Base-by-base conservation (phyloP, 2,113 vertebrate genomes). In the Rhombomys opimus region DNA sequence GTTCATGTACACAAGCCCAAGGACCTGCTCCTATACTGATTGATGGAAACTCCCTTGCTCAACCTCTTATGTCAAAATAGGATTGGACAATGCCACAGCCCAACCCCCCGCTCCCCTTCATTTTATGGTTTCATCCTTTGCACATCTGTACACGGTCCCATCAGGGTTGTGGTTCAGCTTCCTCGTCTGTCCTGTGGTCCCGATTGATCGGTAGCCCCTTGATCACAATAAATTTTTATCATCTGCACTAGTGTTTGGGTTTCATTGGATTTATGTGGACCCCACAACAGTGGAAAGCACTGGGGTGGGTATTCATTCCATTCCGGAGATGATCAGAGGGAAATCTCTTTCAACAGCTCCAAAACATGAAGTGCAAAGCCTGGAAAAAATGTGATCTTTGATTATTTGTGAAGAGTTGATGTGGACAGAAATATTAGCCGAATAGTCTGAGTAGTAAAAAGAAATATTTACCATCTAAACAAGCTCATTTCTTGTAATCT, bases 401-500 rank as follows among this genome's bases (percentile, higher is more conserved):
- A 77, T 41, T 61, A n/a, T 68, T 77, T 93, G 27, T 92, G 73
- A 96, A 97, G 94, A 94, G 63, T 70, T 65, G 20, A 41, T 50
- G 15, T 35, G 54, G 65, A 81, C 84, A 92, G 23, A 97, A 73
- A 93, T 95, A 86, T 86, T 77, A 41, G 50, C 65, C 63, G 72
- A 90, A 94, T 94, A 96, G 54, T 93, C 72, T 38, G 73, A 91
- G 23, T 25, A 61, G 22, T 82, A 38, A 61, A 59, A 82, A n/a
- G 52, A n/a, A 11, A 30, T 46, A 6, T 46, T 93, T 95, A 82
- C 92, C 73, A 90, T 41, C 89, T 32, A 87, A 92, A 93, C 8
- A 50, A 94, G 84, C 93, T 82, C 85, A 95, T 59, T 95, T 97
- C 96, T 86, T 90, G 93, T 65, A 96, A 86, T 80, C 91, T 86